phyloP scores from a whole-genome alignment of 2,888 invertebrate genomes.

The Netelia virgata region DNA sequence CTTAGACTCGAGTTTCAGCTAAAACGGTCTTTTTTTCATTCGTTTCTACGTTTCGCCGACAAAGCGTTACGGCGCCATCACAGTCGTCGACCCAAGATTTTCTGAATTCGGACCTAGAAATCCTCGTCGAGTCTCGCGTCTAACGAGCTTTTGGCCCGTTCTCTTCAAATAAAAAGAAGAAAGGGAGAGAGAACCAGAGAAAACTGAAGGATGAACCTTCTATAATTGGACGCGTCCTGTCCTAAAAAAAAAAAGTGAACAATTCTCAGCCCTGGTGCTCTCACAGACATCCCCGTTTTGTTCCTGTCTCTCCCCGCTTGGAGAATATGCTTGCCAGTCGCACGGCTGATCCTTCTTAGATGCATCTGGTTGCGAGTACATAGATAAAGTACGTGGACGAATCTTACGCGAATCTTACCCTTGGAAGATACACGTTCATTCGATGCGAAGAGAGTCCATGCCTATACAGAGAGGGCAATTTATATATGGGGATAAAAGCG shows the following conservation, averaged over 20 bases:
- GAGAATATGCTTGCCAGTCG: conserved; percentile 22
- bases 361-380: too few relatives aligned
- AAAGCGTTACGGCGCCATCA: conserved; percentile 15
- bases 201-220: conserved; percentile 64
- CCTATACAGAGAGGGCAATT: neutral
- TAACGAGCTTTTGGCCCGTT: conserved; percentile 45
- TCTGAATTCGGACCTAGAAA: neutral
- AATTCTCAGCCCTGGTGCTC: conserved; percentile 34
- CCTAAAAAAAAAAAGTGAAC: conserved; percentile 70
- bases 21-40: neutral
- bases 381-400: neutral
- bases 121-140: neutral
- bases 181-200: conserved; percentile 32
- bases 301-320: neutral
- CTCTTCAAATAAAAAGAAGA: conserved; percentile 23
- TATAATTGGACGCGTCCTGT: conserved; percentile 73
- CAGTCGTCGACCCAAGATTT: neutral
- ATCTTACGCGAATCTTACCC: neutral
- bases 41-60: conserved; percentile 22
- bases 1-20: too few relatives aligned
- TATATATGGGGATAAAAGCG: conserved; percentile 32
- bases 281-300: conserved; percentile 37
- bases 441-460: neutral
- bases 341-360: conserved; percentile 8
- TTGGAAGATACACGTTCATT: neutral